A percentile compares a stretch with the other conserved stretches of the same genome.
Conservation (phyloP, 2,797 vertebrate species). For the Hylomyscus alleni region DNA sequence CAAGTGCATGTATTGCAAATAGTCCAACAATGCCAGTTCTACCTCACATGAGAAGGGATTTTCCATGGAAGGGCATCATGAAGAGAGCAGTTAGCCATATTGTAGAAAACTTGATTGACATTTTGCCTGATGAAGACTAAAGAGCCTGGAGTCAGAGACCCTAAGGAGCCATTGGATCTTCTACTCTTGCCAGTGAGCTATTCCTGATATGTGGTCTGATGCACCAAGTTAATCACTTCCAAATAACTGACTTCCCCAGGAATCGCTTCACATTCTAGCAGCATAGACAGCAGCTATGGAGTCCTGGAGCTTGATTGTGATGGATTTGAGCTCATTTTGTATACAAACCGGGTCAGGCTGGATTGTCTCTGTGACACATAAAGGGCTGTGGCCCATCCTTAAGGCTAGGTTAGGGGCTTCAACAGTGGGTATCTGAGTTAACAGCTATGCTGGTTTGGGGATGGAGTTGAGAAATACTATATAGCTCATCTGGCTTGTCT, state of each 20-base stretch:
- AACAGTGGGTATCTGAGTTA: not conserved
- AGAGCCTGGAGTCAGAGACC: not conserved
- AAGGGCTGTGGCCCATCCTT: not conserved
- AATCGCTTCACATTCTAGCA: not conserved
- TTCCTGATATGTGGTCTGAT: not conserved
- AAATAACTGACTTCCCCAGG: not conserved
- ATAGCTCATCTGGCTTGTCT: not conserved
- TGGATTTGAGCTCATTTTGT: not conserved
- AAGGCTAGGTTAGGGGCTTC: not conserved
- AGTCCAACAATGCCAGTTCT: not conserved
- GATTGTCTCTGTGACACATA: not conserved
- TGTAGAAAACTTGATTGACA: not conserved
- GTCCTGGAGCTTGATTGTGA: not conserved
- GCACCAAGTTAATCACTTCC: not conserved
- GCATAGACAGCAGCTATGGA: not conserved
- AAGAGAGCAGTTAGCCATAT: not conserved
- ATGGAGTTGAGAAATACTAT: not conserved
- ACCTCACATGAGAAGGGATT: not conserved
- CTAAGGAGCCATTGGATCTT: rapidly evolving
- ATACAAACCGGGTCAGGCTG: not conserved
- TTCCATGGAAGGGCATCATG: not conserved
- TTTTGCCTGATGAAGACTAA: not conserved
- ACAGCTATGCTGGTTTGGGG: not conserved
- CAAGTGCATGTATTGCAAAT: rapidly evolving
- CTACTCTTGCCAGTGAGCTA: too few relatives aligned